Conservation (phyloP, 2,797 vertebrate genomes). For the Sebastes kiyomatsui region DNA sequence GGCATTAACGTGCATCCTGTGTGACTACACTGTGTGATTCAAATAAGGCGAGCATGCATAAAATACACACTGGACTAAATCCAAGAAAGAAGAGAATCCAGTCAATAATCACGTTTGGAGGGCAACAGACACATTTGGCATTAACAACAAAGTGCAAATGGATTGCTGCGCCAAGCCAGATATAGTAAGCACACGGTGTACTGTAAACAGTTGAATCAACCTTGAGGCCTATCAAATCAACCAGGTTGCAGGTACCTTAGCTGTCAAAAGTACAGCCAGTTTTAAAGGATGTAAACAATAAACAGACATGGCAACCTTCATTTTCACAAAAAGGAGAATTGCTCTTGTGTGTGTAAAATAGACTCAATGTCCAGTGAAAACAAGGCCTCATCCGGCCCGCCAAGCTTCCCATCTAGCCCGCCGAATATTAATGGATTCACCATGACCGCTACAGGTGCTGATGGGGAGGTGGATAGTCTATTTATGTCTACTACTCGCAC, state of each 20-base stretch:
- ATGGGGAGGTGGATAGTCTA: no score
- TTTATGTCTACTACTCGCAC: background rate
- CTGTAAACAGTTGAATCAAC: conserved; percentile 9
- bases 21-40: background rate
- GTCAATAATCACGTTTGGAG: background rate
- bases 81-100: background rate
- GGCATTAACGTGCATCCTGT: background rate
- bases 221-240: conserved; percentile 3
- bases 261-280: background rate
- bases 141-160: conserved; percentile 14
- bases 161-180: background rate
- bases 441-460: no score
- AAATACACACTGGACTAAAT: background rate
- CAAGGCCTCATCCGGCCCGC: background rate
- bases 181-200: conserved; percentile 4
- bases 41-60: background rate
- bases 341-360: background rate
- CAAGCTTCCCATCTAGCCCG: no score
- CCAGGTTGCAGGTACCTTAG: background rate
- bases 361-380: background rate
- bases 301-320: background rate
- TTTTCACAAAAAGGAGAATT: background rate
- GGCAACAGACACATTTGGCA: conserved; percentile 1
- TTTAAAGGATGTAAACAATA: background rate
- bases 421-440: no score